phyloP scores from a whole-genome alignment of 1,140 invertebrate genomes.

The Grapholita molesta region DNA sequence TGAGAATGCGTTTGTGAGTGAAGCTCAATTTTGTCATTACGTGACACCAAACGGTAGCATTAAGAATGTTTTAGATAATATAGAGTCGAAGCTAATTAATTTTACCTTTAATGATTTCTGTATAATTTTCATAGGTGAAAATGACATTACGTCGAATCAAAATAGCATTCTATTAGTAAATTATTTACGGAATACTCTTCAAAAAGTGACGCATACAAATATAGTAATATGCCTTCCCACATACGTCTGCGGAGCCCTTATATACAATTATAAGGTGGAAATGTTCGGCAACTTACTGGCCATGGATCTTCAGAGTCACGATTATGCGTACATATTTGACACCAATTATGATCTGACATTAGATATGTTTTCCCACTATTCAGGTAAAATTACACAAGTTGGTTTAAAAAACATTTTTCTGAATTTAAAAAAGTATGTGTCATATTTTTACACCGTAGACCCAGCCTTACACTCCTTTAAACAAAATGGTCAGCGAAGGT shows the following conservation, averaged over 20 bases:
- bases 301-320: not conserved
- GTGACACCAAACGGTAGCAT: not conserved
- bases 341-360: not conserved
- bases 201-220: not conserved
- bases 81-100: not conserved
- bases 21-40: not conserved
- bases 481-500: not conserved
- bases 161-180: not conserved
- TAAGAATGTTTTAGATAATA: not conserved
- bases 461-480: not conserved
- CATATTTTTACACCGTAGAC: not conserved
- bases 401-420: not conserved
- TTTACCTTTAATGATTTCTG: not conserved
- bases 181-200: not conserved
- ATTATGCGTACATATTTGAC: not conserved
- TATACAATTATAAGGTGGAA: not conserved
- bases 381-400: not conserved
- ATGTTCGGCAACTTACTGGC: not conserved
- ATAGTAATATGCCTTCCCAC: not conserved
- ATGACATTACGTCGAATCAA: not conserved
- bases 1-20: not conserved
- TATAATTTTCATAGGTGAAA: not conserved
- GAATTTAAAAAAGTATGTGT: not conserved
- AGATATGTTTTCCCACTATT: not conserved
- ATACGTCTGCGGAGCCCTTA: not conserved